These are phyloP conservation scores for Saccostrea echinata DNA, from an alignment of 1,140 invertebrate genomes.

Conservation along the genomic window DNA sequence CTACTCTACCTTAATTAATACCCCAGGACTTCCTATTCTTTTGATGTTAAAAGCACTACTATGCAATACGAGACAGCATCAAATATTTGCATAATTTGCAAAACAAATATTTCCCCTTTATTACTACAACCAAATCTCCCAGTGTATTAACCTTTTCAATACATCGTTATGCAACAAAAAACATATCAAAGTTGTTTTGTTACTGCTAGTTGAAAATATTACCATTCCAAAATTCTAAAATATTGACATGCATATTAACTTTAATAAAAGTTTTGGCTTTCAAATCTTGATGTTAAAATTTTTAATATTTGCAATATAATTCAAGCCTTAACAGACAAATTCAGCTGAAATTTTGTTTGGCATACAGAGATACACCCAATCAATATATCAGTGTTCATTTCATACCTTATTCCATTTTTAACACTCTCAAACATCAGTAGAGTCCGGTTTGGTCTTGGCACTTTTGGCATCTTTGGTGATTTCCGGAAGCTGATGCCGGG, in stretches of 20 bases:
- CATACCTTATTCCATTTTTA: constrained; percentile 77
- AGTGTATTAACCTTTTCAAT: too few relatives aligned
- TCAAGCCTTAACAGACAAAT: too few relatives aligned
- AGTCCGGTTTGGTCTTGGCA: constrained; percentile 78
- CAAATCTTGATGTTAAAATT: too few relatives aligned
- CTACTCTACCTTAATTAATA: neutral
- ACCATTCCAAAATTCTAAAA: neutral
- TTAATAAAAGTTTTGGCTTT: too few relatives aligned
- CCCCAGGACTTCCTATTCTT: neutral
- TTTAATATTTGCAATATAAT: too few relatives aligned
- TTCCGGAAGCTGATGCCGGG: constrained; percentile 65
- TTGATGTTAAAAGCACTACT: neutral
- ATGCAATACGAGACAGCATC: neutral
- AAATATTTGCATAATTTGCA: neutral
- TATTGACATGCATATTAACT: neutral
- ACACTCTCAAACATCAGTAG: constrained; percentile 78
- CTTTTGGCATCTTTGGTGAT: constrained; percentile 78
- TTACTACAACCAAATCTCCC: too few relatives aligned
- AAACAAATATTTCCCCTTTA: neutral
- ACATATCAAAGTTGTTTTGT: neutral
- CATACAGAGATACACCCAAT: neutral
- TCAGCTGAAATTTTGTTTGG: too few relatives aligned
- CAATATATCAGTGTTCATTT: neutral
- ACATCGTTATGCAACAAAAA: neutral
- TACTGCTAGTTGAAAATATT: neutral